Evolutionary conservation across 2,888 invertebrate genomes (phyloP).

Genomic region (Amiota mariae): DNA sequence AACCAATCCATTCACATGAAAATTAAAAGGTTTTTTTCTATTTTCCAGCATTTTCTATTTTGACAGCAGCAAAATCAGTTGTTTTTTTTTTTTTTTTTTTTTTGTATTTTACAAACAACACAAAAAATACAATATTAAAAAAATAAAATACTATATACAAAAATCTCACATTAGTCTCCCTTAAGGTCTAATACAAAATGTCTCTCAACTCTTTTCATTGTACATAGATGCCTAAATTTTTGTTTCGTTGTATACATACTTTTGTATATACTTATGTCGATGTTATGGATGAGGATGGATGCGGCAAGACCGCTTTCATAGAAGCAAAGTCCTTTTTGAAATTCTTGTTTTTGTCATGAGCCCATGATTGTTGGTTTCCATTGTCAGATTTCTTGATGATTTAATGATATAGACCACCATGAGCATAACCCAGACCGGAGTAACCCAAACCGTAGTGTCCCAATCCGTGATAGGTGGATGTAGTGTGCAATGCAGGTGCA

Average conservation of each 20-base stretch:
- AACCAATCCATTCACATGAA: no score
- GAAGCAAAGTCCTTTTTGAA: constrained; percentile 15
- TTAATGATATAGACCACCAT: constrained; percentile 62
- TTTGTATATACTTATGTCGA: constrained; percentile 8
- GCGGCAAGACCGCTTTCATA: constrained; percentile 1
- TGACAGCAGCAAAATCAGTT: constrained; percentile 60
- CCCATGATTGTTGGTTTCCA: constrained; percentile 45
- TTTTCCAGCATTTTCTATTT: constrained; percentile 42
- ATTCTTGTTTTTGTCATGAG: not conserved
- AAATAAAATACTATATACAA: constrained; percentile 36
- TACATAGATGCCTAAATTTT: constrained; percentile 24
- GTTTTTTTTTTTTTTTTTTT: no score
- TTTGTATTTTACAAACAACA: not conserved
- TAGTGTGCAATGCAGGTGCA: constrained; percentile 67
- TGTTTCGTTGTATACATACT: constrained; percentile 32
- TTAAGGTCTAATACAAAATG: no score
- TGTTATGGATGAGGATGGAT: constrained; percentile 8
- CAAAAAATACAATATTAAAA: not conserved
- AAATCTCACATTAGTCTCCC: not conserved
- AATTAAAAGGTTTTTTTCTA: not conserved
- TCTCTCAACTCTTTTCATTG: constrained; percentile 16
- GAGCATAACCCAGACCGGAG: constrained; percentile 48
- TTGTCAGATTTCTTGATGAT: constrained; percentile 20
- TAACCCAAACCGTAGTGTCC: constrained; percentile 55
- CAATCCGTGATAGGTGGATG: constrained; percentile 65